phyloP scores from a whole-genome alignment of 2,888 invertebrate species.

The Herminia tarsipennalis region DNA sequence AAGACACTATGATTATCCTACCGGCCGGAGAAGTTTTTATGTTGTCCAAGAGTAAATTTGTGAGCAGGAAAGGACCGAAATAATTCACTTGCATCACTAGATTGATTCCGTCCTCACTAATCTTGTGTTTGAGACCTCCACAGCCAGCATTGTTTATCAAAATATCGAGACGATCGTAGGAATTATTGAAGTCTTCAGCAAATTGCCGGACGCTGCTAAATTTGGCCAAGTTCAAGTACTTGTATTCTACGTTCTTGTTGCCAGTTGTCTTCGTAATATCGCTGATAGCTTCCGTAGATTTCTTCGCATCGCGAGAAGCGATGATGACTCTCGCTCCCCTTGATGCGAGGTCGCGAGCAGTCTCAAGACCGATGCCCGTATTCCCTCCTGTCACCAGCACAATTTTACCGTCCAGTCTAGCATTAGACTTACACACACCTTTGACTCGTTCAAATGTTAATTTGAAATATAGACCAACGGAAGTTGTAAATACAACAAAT shows the following conservation, averaged over 20 bases:
- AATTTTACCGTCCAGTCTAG: slow-evolving; percentile 82
- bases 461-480: no score
- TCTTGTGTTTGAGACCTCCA: slow-evolving; percentile 56
- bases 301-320: slow-evolving; percentile 90
- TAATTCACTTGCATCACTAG: slow-evolving; percentile 88
- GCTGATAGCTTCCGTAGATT: slow-evolving; percentile 88
- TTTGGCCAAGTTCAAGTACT: slow-evolving; percentile 78
- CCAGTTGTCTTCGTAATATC: slow-evolving; percentile 89
- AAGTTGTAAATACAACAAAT: no score
- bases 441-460: slow-evolving; percentile 29
- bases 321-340: slow-evolving; percentile 89
- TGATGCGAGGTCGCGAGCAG: slow-evolving; percentile 88
- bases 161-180: slow-evolving; percentile 83
- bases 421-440: slow-evolving; percentile 61
- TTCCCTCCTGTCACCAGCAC: slow-evolving; percentile 92
- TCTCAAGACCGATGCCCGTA: slow-evolving; percentile 93
- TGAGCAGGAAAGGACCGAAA: slow-evolving; percentile 90
- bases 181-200: slow-evolving; percentile 84
- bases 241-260: slow-evolving; percentile 89
- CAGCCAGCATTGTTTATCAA: slow-evolving; percentile 88
- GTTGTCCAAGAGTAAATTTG: slow-evolving; percentile 86
- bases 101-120: slow-evolving; percentile 87
- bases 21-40: slow-evolving; percentile 68
- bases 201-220: slow-evolving; percentile 85
- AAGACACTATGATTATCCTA: slow-evolving; percentile 76